phyloP scores from a whole-genome alignment of 2,888 invertebrate genomes.

The Tetheella fluctuosa region DNA sequence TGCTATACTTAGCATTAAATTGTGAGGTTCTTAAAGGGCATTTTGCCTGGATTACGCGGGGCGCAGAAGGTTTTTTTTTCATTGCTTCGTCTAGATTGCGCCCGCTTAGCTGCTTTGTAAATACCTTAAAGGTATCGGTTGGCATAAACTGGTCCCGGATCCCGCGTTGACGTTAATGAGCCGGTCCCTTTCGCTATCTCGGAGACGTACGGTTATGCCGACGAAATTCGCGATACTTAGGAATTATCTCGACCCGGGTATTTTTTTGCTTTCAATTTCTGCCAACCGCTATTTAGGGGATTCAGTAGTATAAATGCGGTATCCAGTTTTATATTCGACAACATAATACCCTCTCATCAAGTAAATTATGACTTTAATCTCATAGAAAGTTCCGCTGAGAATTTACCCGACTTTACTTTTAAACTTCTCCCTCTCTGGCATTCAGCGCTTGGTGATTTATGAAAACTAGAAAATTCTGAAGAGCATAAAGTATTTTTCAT shows the following conservation, averaged over 20 bases:
- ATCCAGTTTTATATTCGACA: constrained; percentile 68
- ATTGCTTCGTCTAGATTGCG: constrained; percentile 66
- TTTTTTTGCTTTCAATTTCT: constrained; percentile 56
- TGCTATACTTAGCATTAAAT: constrained; percentile 82
- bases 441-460: constrained; percentile 77
- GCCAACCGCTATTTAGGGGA: constrained; percentile 58
- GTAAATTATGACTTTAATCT: constrained; percentile 79
- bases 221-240: constrained; percentile 61
- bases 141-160: constrained; percentile 71
- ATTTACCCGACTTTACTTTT: constrained; percentile 73
- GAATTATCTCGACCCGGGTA: constrained; percentile 58
- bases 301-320: constrained; percentile 55
- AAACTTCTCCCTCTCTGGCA: constrained; percentile 67
- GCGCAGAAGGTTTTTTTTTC: constrained; percentile 61
- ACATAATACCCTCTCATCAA: constrained; percentile 71
- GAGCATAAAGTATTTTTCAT: constrained; percentile 67
- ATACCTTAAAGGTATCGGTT: constrained; percentile 80
- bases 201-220: constrained; percentile 73
- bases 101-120: constrained; percentile 76
- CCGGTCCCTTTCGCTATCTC: constrained; percentile 75
- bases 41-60: constrained; percentile 71
- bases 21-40: constrained; percentile 75
- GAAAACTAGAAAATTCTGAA: constrained; percentile 74
- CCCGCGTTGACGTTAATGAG: constrained; percentile 78
- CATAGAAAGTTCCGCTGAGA: constrained; percentile 69